These are phyloP conservation scores for Nothoprocta perdicaria DNA, from an alignment of 2,113 vertebrate genomes.

Conservation along the genomic window DNA sequence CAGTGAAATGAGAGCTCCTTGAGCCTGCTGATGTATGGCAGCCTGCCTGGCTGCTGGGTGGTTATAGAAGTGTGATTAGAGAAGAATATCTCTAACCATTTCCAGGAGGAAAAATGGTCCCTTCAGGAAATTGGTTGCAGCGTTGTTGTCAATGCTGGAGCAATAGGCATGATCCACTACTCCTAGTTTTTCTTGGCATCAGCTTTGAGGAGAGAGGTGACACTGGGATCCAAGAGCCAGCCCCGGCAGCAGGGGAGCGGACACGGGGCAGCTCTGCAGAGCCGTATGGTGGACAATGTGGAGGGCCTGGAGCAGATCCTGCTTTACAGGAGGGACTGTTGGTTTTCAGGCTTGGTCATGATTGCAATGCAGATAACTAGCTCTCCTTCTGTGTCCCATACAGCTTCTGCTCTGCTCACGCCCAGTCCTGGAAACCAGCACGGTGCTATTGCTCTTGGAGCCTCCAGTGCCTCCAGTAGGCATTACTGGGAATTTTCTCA, in stretches of 20 bases:
- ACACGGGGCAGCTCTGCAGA: background rate
- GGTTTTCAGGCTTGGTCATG: background rate
- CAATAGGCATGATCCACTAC: background rate
- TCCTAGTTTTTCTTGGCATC: background rate
- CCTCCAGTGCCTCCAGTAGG: background rate
- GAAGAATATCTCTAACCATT: background rate
- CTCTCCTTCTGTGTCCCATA: background rate
- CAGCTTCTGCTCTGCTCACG: background rate
- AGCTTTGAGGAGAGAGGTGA: background rate
- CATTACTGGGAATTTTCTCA: accelerated
- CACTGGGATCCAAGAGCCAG: background rate
- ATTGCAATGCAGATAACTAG: background rate
- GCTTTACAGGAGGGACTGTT: background rate
- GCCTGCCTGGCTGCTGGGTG: background rate
- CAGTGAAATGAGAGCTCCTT: background rate
- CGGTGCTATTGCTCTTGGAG: background rate
- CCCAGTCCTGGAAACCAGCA: background rate
- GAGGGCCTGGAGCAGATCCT: background rate
- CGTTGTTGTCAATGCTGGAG: background rate
- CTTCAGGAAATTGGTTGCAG: background rate
- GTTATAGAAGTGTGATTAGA: background rate
- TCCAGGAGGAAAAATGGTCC: background rate
- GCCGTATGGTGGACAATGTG: background rate
- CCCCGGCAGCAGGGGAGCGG: background rate
- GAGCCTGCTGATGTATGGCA: background rate